Percentiles rank a stretch among this genome's conserved stretches.
phyloP scores from a whole-genome alignment of 2,888 invertebrate species.

The Tachina lurida region DNA sequence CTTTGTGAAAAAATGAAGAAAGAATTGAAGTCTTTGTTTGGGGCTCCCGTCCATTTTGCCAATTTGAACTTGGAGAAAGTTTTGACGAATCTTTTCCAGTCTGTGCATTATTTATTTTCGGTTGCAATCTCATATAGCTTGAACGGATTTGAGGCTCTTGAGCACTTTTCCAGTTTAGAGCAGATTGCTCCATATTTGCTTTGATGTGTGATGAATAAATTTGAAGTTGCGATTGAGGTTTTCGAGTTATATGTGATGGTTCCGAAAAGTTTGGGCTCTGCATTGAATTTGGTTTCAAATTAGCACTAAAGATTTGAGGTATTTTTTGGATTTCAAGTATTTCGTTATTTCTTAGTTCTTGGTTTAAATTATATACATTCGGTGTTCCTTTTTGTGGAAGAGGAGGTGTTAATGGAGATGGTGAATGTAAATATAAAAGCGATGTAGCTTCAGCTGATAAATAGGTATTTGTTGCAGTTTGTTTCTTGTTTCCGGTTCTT shows the following conservation, averaged over 20 bases:
- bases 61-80: neutral
- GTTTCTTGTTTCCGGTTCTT: neutral
- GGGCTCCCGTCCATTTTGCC: neutral
- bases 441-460: neutral
- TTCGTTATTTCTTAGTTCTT: slow-evolving; percentile 76
- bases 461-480: neutral
- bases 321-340: slow-evolving; percentile 75
- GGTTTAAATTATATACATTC: slow-evolving; percentile 57
- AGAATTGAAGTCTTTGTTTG: neutral
- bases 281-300: slow-evolving; percentile 72
- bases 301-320: slow-evolving; percentile 79
- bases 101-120: neutral
- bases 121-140: neutral
- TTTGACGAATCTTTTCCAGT: slow-evolving; percentile 4
- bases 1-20: neutral
- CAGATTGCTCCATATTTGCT: neutral
- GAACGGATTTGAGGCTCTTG: neutral
- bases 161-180: neutral
- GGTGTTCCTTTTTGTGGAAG: neutral
- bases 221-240: neutral
- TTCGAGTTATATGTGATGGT: neutral
- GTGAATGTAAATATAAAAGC: neutral
- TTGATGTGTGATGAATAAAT: neutral
- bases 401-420: neutral
- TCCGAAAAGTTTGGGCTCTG: neutral